Evolutionary conservation across 2,797 vertebrate species (phyloP).

Genomic region (Sebastes reedi): DNA sequence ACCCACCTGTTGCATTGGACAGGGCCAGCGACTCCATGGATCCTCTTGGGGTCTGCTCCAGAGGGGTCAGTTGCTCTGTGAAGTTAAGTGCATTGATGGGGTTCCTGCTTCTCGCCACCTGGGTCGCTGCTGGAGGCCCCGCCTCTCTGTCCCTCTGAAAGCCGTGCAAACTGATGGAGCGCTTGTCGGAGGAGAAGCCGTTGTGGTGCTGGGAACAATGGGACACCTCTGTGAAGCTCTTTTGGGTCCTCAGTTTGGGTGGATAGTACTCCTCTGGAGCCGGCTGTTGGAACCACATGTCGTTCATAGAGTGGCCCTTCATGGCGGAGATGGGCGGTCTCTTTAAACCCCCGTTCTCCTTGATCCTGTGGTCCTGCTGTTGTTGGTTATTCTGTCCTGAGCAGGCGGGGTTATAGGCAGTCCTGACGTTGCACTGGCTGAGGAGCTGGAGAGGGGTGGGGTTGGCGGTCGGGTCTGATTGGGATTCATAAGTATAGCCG

Average conservation of each 20-base stretch:
- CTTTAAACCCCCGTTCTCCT: conserved; percentile 87
- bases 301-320: conserved; percentile 90
- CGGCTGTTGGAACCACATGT: conserved; percentile 88
- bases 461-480: conserved; percentile 79
- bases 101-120: conserved; percentile 91
- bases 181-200: conserved; percentile 88
- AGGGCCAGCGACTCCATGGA: conserved; percentile 96
- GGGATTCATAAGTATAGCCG: conserved; percentile 86
- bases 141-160: conserved; percentile 88
- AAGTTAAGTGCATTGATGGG: conserved; percentile 95
- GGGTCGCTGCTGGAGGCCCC: conserved; percentile 74
- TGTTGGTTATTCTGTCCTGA: conserved; percentile 81
- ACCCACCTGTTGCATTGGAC: conserved; percentile 92
- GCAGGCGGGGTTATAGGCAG: conserved; percentile 84
- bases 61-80: conserved; percentile 90
- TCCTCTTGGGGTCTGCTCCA: conserved; percentile 92
- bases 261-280: conserved; percentile 89
- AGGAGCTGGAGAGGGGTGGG: conserved; percentile 90
- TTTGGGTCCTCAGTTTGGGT: conserved; percentile 89
- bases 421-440: conserved; percentile 95
- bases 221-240: conserved; percentile 91
- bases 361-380: conserved; percentile 85
- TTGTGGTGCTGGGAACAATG: conserved; percentile 77
- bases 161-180: conserved; percentile 91
- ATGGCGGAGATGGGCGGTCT: conserved; percentile 87